Evolutionary conservation across 2,888 invertebrate species (phyloP).

Genomic region (Xanthorhoe spadicearia): DNA sequence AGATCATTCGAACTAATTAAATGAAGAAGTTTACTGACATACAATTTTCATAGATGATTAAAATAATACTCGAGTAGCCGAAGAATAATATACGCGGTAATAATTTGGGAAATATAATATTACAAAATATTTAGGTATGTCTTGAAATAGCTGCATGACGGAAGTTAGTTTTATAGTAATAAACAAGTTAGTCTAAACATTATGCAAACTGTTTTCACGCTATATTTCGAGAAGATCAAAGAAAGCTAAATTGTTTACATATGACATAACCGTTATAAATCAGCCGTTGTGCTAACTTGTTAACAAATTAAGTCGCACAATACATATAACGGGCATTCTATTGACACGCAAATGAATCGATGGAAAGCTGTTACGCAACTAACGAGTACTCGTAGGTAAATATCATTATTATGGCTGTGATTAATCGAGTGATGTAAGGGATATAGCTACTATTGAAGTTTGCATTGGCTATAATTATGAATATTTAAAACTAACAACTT

Average conservation of each 20-base stretch:
- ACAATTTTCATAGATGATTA: too few relatives aligned
- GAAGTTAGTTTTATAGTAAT: background rate
- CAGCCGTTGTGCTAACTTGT: slow-evolving; percentile 33
- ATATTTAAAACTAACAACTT: background rate
- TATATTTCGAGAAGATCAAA: slow-evolving; percentile 17
- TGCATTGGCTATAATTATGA: slow-evolving; percentile 41
- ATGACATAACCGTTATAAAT: slow-evolving; percentile 24
- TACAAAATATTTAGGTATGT: too few relatives aligned
- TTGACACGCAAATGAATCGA: slow-evolving; percentile 46
- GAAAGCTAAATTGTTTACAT: slow-evolving; percentile 4
- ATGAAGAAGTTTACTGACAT: too few relatives aligned
- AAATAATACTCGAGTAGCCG: too few relatives aligned
- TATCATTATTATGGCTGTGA: slow-evolving; percentile 40
- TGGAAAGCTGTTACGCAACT: slow-evolving; percentile 49
- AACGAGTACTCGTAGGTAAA: slow-evolving; percentile 34
- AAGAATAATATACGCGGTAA: too few relatives aligned
- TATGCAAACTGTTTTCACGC: background rate
- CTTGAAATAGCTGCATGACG: background rate
- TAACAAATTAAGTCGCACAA: slow-evolving; percentile 41
- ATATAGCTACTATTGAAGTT: slow-evolving; percentile 47
- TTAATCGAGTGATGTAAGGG: slow-evolving; percentile 44
- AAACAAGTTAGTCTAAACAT: background rate
- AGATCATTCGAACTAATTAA: too few relatives aligned
- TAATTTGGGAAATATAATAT: too few relatives aligned
- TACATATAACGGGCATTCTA: slow-evolving; percentile 43